A percentile compares a stretch with the other conserved stretches of the same genome.
Evolutionary conservation across 1,140 invertebrate species (phyloP).

Genomic region (Parasteatoda tepidariorum): DNA sequence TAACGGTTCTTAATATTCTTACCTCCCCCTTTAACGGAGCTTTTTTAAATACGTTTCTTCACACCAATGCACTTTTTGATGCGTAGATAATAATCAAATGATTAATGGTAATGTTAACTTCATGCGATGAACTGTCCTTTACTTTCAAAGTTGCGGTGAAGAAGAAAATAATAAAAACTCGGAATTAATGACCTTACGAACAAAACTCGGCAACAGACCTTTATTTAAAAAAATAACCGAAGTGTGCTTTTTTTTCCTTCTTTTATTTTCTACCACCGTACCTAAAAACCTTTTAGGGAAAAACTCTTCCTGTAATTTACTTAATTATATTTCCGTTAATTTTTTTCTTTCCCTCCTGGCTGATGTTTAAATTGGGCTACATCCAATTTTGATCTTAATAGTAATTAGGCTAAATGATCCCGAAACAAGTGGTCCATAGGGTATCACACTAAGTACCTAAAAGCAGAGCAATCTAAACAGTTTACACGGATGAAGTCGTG

Average conservation of each 20-base stretch:
- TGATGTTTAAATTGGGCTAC: slow-evolving; percentile 60
- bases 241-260: background rate
- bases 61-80: slow-evolving; percentile 59
- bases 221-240: slow-evolving; percentile 58
- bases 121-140: slow-evolving; percentile 60
- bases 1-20: background rate
- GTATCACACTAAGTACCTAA: slow-evolving; percentile 50
- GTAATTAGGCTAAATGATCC: slow-evolving; percentile 60
- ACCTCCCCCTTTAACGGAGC: slow-evolving; percentile 10
- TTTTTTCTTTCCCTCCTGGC: slow-evolving; percentile 33
- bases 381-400: slow-evolving; percentile 61
- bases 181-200: slow-evolving; percentile 58
- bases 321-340: slow-evolving; percentile 59
- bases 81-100: slow-evolving; percentile 59
- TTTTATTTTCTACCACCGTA: slow-evolving; percentile 25
- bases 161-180: slow-evolving; percentile 57
- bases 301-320: slow-evolving; percentile 61
- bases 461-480: slow-evolving; percentile 58
- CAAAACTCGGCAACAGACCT: slow-evolving; percentile 60
- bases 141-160: slow-evolving; percentile 56
- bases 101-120: slow-evolving; percentile 58
- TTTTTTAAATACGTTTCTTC: slow-evolving; percentile 30
- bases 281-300: slow-evolving; percentile 59
- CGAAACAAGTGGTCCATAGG: slow-evolving; percentile 58
- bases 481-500: slow-evolving; percentile 47